Evolutionary conservation across 2,113 vertebrate species (phyloP), one percentile per base, ranked within the genome.

Genomic region (Spea bombifrons): DNA sequence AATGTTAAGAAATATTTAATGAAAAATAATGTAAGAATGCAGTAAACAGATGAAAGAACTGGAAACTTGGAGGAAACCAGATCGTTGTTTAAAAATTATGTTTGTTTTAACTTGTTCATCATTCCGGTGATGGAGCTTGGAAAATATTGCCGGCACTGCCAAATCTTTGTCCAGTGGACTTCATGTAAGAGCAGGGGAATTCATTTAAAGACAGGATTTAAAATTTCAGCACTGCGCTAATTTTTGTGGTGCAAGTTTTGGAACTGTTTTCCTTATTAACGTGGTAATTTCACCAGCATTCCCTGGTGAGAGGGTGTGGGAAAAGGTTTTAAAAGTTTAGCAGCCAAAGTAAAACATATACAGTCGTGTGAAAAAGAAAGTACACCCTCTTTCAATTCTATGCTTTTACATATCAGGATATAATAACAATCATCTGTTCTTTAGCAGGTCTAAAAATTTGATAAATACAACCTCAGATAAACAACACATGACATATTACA

Each of bases 101-200:
- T 78, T 78, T 78, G 57, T 53, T 78, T 71, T 71, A 63, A 71
- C 68, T 52, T 71, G 46, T 64, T 63, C 49, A 78, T 71, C 55
- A 65, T 9, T 61, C 12, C 48, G 44, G 8, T 63, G 17, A 78
- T 53, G 30, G 15, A 44, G 68, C 50, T 78, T 63, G 70, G 55
- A 71, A 63, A 71, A 78, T 52, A 63, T 10, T 15, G 43, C 64
- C 65, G 61, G 45, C 17, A n/a, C 53, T 71, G 76, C 76, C 76
- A 78, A 49, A 17, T 61, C 67, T 9, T 50, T 71, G 46, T 71
- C 55, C 15, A 71, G 12, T 50, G 49, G 30, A 57, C 47, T 78
- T 78, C 57, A 71, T 44, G 70, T 43, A n/a, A 5, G 12, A 50
- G 13, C 47, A 71, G 5, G 67, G 55, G 76, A 78, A 78, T 78